These are phyloP conservation scores for Andrena camellia DNA, from an alignment of 2,888 invertebrate genomes.

Conservation along the genomic window DNA sequence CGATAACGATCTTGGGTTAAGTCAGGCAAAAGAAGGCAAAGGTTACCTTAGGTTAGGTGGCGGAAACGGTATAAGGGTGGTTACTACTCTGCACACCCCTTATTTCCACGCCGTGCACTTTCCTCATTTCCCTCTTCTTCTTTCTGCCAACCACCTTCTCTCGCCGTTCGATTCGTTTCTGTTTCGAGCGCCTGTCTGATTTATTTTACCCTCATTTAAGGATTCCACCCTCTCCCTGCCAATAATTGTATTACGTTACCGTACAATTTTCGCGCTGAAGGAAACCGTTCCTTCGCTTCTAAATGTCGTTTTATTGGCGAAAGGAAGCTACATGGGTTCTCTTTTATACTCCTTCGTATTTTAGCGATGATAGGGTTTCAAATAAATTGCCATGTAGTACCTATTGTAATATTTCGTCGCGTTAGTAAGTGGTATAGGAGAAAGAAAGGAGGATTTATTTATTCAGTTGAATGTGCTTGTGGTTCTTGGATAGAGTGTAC, in stretches of 20 bases:
- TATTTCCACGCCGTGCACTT: constrained; percentile 4
- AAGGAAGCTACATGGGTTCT: not conserved
- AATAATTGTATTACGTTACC: constrained; percentile 25
- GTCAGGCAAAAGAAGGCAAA: constrained; percentile 22
- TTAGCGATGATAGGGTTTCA: not conserved
- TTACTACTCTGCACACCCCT: constrained; percentile 2
- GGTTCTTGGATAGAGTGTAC: no score
- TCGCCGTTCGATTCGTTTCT: not conserved
- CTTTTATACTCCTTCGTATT: not conserved
- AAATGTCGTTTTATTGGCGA: not conserved
- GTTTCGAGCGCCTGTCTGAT: not conserved
- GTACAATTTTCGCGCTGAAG: not conserved
- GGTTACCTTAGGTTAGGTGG: constrained; percentile 30
- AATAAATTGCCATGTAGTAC: no score
- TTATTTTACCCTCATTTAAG: not conserved
- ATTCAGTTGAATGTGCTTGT: no score
- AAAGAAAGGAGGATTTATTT: no score
- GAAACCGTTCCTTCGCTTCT: no score
- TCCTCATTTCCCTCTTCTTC: constrained; percentile 8
- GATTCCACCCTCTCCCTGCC: not conserved
- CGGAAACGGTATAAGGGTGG: constrained; percentile 8
- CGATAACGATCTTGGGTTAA: constrained; percentile 37
- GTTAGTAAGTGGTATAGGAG: no score
- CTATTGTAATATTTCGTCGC: no score
- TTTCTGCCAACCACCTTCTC: not conserved